Base-by-base conservation (phyloP, 2,888 invertebrate genomes). In the Emmelina monodactyla region DNA sequence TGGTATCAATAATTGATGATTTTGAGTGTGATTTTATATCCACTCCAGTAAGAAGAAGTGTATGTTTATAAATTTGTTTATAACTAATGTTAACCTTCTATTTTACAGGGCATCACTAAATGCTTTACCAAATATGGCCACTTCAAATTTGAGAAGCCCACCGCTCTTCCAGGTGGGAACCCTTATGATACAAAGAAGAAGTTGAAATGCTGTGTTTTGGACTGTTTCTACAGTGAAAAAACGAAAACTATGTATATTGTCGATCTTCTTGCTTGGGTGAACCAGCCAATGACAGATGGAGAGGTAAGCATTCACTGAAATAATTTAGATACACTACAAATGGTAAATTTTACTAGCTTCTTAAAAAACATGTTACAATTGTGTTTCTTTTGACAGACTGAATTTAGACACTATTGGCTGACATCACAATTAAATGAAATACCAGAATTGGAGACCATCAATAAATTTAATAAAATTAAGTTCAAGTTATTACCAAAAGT, bases 321-420 rank as follows among this genome's bases (percentile, higher is more conserved):
- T 6, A 19, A 19, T 19, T 19, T 19, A 6, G 5, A 6, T 6
- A 19, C n/a, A 7, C n/a, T 7, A 25, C 11, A 10, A 4, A 7
- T 25, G n/a, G 3, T 4, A 25, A 7, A 25, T 4, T 7, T 10
- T 25, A 19, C 39, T 22, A 31, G 34, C 14, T 33, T 7, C 22
- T 38, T 29, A 34, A 10, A 14, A 32, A 30, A 39, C 16, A 22
- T 14, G 35, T 22, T 38, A 33, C 40, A 29, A 28, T 2, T 25
- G 31, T 38, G 11, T 38, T 12, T 28, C 16, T 31, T 28, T 29
- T 62, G 65, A 41, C 72, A 92, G 91, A 84, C 90, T 6, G 88
- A 90, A 49, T 94, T 93, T 57, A 83, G 97, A 28, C 87, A 92
- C 51, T 95, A 84, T 62, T 96, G 95, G 92, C 52, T 95, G 34